Percentiles rank a stretch among this genome's conserved stretches.
Conservation (phyloP, 1,140 invertebrate species). For the Magallana ariakensis region DNA sequence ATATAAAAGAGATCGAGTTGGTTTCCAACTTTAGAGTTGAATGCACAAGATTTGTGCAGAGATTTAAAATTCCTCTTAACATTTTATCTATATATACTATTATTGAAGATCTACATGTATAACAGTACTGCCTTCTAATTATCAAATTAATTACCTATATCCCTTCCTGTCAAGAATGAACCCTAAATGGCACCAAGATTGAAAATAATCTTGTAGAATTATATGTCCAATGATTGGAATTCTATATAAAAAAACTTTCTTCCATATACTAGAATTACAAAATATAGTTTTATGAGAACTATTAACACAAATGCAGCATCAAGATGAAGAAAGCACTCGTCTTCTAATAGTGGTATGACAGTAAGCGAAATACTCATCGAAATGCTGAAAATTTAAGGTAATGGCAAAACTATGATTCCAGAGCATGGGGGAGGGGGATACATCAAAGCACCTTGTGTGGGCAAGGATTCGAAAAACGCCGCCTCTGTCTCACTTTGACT, state of each 20-base stretch:
- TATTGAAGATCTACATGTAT: too few species aligned
- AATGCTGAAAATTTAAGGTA: conserved; percentile 18
- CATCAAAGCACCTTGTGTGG: background rate
- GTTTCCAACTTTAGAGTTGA: too few species aligned
- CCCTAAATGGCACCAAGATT: background rate
- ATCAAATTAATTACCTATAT: too few species aligned
- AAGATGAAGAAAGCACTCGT: background rate
- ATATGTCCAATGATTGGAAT: too few species aligned
- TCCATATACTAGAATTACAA: too few species aligned
- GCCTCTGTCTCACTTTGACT: conserved; percentile 2
- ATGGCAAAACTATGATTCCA: background rate
- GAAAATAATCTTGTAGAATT: background rate
- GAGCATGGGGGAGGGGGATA: background rate
- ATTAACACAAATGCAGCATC: background rate
- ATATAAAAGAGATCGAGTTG: too few species aligned
- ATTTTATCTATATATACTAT: too few species aligned
- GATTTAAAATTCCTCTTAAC: too few species aligned
- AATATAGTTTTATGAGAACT: background rate
- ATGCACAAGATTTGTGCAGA: too few species aligned
- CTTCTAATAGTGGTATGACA: conserved; percentile 6
- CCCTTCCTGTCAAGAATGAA: too few species aligned
- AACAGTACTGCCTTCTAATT: too few species aligned
- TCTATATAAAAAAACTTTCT: too few species aligned
- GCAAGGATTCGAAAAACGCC: background rate
- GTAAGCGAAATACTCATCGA: background rate